Evolutionary conservation across 2,113 vertebrate genomes (phyloP), one percentile per base, ranked within the genome.

Genomic region (Sinosuthora webbiana): DNA sequence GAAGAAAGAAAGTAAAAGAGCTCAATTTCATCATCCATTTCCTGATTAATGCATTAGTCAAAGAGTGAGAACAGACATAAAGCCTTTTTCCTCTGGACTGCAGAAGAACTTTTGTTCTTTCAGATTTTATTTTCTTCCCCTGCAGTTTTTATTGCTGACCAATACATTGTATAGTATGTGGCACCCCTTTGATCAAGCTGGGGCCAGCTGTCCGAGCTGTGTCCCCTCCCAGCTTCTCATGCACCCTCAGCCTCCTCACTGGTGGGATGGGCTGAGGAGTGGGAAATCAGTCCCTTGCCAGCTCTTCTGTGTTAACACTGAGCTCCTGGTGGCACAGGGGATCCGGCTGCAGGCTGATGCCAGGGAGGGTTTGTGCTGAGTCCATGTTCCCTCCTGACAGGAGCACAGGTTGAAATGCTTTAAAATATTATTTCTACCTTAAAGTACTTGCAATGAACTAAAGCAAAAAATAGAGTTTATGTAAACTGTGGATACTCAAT

Each of bases 381-480:
- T 31, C 0, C 1, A 11, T 1, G 0, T 3, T 45, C 28, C 30
- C 37, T 65, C 42, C 60, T 41, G 37, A 7, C 28, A 35, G n/a
- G 9, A 79, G 44, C 42, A n/a, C 23, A 13, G 20, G 10, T 24
- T 79, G 44, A 60, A 79, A 35, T 47, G 10, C 14, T 71, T 63
- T 64, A 16, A 28, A 15, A 75, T 85, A 6, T 2, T 67, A 24
- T 13, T n/a, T 71, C 39, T 64, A 7, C 37, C 63, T 50, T 56
- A 14, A 86, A 56, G 67, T 42, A 30, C 16, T 55, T 68, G 5
- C 33, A 44, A 23, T 47, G 63, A 82, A 35, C 12, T 39, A 45
- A 65, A 67, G 13, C 11, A 57, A 77, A 79, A 52, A 35, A 21
- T 7, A 49, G n/a, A 71, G 28, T 65, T 77, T 57, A 28, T 15